These are phyloP conservation scores for Tenrec ecaudatus DNA, from an alignment of 2,113 vertebrate species.

Conservation along the genomic window DNA sequence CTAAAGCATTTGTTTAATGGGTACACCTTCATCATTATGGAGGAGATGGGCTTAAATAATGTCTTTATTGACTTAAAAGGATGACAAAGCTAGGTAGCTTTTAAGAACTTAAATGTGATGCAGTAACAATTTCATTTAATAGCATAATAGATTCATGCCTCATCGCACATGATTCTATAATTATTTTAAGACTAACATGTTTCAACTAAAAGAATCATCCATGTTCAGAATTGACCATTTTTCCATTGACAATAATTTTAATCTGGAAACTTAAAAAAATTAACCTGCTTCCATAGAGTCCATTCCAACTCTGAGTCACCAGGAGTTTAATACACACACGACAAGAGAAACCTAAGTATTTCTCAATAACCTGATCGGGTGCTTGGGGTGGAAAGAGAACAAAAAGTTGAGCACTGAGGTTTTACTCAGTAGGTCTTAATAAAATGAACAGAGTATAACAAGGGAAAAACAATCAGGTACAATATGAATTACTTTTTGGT, in stretches of 20 bases:
- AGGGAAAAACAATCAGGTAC: neutral
- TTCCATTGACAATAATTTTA: neutral
- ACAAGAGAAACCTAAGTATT: too few species aligned
- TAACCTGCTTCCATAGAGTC: too few species aligned
- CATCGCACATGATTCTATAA: neutral
- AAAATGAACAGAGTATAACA: slow-evolving; percentile 14
- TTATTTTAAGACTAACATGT: neutral
- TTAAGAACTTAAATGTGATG: neutral
- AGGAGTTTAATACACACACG: too few species aligned
- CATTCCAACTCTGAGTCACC: too few species aligned
- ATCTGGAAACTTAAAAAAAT: neutral
- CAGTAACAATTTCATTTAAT: neutral
- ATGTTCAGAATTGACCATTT: neutral
- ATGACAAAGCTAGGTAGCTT: neutral
- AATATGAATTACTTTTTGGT: slow-evolving; percentile 15
- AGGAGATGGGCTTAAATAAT: neutral
- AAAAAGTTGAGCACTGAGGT: neutral
- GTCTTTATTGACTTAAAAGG: neutral
- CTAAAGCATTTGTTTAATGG: slow-evolving; percentile 16
- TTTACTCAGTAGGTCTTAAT: slow-evolving; percentile 10
- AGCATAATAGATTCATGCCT: neutral
- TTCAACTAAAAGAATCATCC: neutral
- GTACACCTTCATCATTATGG: neutral
- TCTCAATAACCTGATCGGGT: neutral
- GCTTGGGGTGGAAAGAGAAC: neutral